Conservation (phyloP, 2,797 vertebrate species). For the Malurus splendens region DNA sequence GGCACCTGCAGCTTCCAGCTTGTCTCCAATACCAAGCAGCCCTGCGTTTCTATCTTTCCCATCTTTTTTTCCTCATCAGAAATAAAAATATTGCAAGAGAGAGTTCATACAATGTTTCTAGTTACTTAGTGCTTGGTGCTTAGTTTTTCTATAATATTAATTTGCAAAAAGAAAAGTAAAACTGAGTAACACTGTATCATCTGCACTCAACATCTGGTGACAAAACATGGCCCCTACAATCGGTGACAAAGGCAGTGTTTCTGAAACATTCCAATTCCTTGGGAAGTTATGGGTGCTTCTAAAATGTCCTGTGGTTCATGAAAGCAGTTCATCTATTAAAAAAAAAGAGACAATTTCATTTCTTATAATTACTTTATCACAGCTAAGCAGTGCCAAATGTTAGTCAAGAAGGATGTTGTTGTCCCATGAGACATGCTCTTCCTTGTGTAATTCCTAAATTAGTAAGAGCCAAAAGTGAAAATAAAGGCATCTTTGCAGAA, state of each 20-base stretch:
- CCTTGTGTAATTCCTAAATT: not conserved
- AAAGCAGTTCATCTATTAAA: not conserved
- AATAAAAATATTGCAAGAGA: not conserved
- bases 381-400: not conserved
- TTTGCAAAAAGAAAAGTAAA: not conserved
- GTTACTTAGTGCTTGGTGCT: not conserved
- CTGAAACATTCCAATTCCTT: not conserved
- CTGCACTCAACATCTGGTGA: not conserved
- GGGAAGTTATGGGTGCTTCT: not conserved
- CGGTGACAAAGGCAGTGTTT: not conserved
- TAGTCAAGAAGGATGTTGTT: not conserved
- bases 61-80: not conserved
- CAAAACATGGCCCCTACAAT: not conserved
- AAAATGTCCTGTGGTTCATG: not conserved
- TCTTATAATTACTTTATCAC: not conserved
- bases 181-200: not conserved
- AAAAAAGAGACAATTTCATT: not conserved
- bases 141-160: not conserved
- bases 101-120: not conserved
- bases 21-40: fast-evolving
- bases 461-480: not conserved
- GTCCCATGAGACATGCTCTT: not conserved
- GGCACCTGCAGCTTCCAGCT: not conserved
- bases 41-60: not conserved
- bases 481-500: not conserved